A percentile compares a stretch with the other conserved stretches of the same genome.
Evolutionary conservation across 2,888 invertebrate species (phyloP).

Genomic region (Serripes groenlandicus): DNA sequence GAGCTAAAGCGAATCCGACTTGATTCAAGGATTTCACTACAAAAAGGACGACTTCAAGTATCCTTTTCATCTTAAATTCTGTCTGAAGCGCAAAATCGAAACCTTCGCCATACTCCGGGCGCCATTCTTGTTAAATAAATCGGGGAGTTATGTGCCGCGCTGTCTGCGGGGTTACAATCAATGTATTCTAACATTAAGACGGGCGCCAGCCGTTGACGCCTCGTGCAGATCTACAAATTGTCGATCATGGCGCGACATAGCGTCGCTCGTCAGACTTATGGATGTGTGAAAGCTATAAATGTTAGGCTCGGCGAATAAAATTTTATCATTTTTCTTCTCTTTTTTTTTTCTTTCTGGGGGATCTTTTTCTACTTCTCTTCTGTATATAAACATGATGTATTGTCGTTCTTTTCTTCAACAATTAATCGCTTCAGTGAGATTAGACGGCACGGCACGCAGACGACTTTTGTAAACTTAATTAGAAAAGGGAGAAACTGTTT

Average conservation of each 20-base stretch:
- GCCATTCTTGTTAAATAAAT: conserved; percentile 61
- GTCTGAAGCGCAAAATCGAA: conserved; percentile 21
- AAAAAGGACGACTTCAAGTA: no score
- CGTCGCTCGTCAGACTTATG: conserved; percentile 14
- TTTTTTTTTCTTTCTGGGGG: no score
- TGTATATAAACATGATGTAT: no score
- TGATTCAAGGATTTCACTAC: no score
- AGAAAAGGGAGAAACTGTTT: no score
- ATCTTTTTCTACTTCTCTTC: neutral
- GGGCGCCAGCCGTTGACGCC: conserved; percentile 38
- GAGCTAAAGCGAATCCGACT: no score
- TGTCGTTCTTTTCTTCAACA: neutral
- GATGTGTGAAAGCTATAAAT: conserved; percentile 13
- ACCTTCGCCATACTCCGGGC: conserved; percentile 24
- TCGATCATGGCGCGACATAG: conserved; percentile 8
- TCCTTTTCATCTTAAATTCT: conserved; percentile 26
- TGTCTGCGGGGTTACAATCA: conserved; percentile 33
- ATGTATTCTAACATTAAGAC: conserved; percentile 31
- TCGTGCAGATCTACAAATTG: conserved; percentile 25
- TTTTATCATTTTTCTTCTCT: conserved; percentile 15
- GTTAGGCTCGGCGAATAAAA: conserved; percentile 6
- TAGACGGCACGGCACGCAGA: no score
- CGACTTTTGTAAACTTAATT: no score
- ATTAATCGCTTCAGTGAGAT: no score
- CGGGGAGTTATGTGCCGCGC: conserved; percentile 48